Percentiles rank a stretch among this genome's conserved stretches.
Evolutionary conservation across 35 echinoderm and acorn worm genomes (phyloP).

Genomic region (Amphiura filiformis): DNA sequence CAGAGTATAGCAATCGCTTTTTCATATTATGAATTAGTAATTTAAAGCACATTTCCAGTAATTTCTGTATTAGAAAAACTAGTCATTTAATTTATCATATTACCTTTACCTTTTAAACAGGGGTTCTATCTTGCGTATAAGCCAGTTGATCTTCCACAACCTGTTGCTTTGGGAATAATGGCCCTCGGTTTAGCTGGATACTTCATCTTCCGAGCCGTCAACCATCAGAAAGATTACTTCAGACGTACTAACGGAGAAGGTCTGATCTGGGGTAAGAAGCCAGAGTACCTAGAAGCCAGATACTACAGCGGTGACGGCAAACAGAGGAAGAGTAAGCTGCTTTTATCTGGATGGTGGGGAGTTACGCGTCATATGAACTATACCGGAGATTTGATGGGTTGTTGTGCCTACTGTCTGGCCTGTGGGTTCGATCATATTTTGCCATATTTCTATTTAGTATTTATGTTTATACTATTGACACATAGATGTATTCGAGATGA

Average conservation of each 20-base stretch:
- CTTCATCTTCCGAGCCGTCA: conserved; percentile 75
- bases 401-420: conserved; percentile 45
- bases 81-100: no score
- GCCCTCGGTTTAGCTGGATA: conserved; percentile 51
- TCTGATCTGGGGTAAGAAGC: conserved; percentile 56
- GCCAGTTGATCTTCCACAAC: conserved; percentile 56
- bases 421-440: conserved; percentile 45
- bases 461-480: conserved; percentile 57
- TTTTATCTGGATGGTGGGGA: conserved; percentile 77
- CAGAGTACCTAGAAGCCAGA: conserved; percentile 51
- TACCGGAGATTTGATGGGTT: conserved; percentile 70
- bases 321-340: conserved; percentile 52
- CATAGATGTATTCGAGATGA: conserved; percentile 65
- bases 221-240: conserved; percentile 77
- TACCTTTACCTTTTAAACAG: conserved; percentile 1
- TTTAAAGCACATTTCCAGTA: no score
- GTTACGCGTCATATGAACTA: conserved; percentile 77
- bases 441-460: conserved; percentile 70
- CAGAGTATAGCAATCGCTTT: no score
- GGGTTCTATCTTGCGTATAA: conserved; percentile 62
- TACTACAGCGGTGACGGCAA: conserved; percentile 54
- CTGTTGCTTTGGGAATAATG: conserved; percentile 17
- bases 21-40: no score
- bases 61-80: no score
- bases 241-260: conserved; percentile 54